Evolutionary conservation across 2,888 invertebrate species (phyloP), one percentile per base, ranked within the genome.

Genomic region (Cantharis lateralis): DNA sequence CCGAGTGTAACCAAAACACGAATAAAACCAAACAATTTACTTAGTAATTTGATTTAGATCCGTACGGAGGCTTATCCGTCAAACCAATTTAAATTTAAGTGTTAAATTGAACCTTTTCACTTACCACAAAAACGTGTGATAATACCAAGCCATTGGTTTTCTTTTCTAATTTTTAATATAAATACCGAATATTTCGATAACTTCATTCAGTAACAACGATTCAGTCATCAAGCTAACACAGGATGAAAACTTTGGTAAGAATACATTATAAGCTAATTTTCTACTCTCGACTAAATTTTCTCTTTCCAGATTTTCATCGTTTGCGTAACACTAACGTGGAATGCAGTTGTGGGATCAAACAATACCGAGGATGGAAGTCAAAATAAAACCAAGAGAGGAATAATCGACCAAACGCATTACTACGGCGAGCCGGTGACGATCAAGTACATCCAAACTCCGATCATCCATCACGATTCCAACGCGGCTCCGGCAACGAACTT

Each of bases 331-430:
- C 68, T 74, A 24, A 28, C 64, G 24, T 75, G 71, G 73, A 20
- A 13, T n/a, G 10, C 20, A 62, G 28, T 71, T 11, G 48, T 64
- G 3, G 70, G 74, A 24, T 15, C 26, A 24, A 77, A 78, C 26
- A n/a, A 13, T 11, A 76, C 76, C 5, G 66, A 63, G 16, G 64
- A 24, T 18, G 32, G 24, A 13, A 68, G 64, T 15, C 68, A 77
- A 63, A 80, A 80, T 64, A 78, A 79, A 69, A 79, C 80, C 15
- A 80, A 80, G 70, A 74, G 80, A 24, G 79, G 80, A 62, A 48
- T 80, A n/a, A 18, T 70, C 10, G 71, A 79, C 15, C 78, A 80
- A 68, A 77, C 76, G 5, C 72, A 72, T 69, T 80, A 80, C 32
- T 79, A 79, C 68, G 72, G 75, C 11, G 79, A 75, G 11, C 74